phyloP scores from a whole-genome alignment of 2,797 vertebrate genomes.

The Sphenodon punctatus region DNA sequence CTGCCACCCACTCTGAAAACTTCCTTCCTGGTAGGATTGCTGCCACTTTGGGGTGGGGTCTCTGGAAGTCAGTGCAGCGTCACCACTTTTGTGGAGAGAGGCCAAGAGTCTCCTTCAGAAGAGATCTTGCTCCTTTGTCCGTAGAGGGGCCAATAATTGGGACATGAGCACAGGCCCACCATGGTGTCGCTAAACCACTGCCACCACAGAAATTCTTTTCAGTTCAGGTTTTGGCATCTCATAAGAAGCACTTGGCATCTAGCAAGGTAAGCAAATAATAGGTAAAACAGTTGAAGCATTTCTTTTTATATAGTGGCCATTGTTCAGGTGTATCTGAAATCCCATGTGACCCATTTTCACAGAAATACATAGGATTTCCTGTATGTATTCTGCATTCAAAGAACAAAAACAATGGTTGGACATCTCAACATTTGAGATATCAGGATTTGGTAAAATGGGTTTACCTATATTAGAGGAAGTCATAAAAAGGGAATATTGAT shows the following conservation, averaged over 20 bases:
- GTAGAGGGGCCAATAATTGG: too few species aligned
- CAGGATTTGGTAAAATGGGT: not conserved
- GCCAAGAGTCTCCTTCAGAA: too few species aligned
- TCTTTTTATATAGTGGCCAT: constrained; percentile 64
- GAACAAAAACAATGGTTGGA: constrained; percentile 29
- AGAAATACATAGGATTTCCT: constrained; percentile 42
- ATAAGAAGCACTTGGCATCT: constrained; percentile 40
- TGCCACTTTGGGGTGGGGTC: too few species aligned
- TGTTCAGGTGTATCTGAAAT: constrained; percentile 56
- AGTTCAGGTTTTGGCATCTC: constrained; percentile 52
- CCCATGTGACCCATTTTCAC: constrained; percentile 53
- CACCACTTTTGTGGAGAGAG: too few species aligned
- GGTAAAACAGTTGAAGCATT: constrained; percentile 58
- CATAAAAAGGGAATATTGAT: constrained; percentile 35
- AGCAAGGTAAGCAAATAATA: constrained; percentile 16
- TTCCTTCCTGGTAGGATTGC: too few species aligned
- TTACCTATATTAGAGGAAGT: not conserved
- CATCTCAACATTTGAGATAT: constrained; percentile 4
- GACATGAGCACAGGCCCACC: too few species aligned
- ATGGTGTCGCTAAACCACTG: too few species aligned
- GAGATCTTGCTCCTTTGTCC: too few species aligned
- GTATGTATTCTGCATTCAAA: constrained; percentile 48
- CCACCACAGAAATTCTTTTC: too few species aligned
- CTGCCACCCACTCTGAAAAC: too few species aligned
- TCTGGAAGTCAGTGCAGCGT: too few species aligned